Evolutionary conservation across 2,113 vertebrate genomes (phyloP).

Genomic region (Chaetorhynchus papuensis): DNA sequence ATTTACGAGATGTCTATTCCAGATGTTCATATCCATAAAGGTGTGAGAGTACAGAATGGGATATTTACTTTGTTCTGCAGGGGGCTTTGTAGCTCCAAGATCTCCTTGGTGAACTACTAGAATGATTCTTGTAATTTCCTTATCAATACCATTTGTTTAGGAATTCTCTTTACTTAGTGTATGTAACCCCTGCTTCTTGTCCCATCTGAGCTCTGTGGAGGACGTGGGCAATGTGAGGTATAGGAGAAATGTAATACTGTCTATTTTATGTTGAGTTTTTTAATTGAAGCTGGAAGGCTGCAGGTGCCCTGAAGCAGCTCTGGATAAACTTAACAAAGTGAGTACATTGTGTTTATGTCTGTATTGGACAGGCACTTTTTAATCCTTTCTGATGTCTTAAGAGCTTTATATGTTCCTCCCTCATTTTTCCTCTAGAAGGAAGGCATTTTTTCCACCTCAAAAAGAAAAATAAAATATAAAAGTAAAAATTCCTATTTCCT

Average conservation of each 20-base stretch:
- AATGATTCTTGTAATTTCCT: background rate
- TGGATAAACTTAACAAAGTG: background rate
- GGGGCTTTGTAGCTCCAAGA: background rate
- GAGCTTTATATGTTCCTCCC: background rate
- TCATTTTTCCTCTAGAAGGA: background rate
- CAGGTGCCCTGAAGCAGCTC: background rate
- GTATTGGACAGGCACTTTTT: background rate
- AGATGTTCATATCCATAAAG: background rate
- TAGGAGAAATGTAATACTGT: background rate
- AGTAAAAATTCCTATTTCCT: background rate
- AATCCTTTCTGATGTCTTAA: background rate
- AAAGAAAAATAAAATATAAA: background rate
- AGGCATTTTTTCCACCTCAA: background rate
- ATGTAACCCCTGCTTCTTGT: background rate
- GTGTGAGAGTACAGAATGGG: background rate
- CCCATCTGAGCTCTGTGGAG: background rate
- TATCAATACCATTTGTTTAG: background rate
- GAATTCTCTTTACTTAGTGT: background rate
- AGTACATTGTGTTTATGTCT: background rate
- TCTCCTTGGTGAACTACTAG: background rate
- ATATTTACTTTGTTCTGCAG: background rate
- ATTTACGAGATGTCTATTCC: background rate
- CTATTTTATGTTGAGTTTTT: background rate
- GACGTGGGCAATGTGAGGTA: background rate
- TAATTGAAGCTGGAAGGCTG: background rate